Percentiles rank a stretch among this genome's conserved stretches.
These are phyloP conservation scores for Calidris pugnax DNA, from an alignment of 2,113 vertebrate genomes.

Conservation along the genomic window DNA sequence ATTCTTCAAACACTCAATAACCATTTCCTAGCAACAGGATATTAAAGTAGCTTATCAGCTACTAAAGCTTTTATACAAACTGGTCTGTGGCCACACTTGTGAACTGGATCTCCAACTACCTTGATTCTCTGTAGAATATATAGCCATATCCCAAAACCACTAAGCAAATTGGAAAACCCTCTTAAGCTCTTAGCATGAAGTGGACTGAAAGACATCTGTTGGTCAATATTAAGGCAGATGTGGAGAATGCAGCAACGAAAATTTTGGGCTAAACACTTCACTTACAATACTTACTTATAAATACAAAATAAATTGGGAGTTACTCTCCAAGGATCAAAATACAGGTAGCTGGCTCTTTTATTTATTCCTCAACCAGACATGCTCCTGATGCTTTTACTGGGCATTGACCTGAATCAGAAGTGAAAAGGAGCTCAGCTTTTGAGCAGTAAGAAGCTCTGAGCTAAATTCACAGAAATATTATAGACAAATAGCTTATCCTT, in stretches of 20 bases:
- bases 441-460: neutral
- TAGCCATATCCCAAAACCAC: neutral
- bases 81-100: neutral
- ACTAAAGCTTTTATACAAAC: neutral
- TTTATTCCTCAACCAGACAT: neutral
- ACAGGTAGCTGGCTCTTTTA: neutral
- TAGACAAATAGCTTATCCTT: neutral
- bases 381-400: neutral
- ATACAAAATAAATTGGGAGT: neutral
- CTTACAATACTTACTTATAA: neutral
- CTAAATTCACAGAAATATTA: neutral
- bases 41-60: neutral
- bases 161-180: neutral
- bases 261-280: neutral
- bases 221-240: neutral
- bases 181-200: neutral
- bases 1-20: neutral
- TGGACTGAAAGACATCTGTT: neutral
- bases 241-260: neutral
- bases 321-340: neutral
- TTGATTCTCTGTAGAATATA: neutral
- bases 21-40: neutral
- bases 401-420: neutral
- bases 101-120: neutral
- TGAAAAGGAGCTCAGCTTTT: neutral